These are phyloP conservation scores for Heliothis virescens DNA, from an alignment of 1,140 invertebrate species.

Conservation along the genomic window DNA sequence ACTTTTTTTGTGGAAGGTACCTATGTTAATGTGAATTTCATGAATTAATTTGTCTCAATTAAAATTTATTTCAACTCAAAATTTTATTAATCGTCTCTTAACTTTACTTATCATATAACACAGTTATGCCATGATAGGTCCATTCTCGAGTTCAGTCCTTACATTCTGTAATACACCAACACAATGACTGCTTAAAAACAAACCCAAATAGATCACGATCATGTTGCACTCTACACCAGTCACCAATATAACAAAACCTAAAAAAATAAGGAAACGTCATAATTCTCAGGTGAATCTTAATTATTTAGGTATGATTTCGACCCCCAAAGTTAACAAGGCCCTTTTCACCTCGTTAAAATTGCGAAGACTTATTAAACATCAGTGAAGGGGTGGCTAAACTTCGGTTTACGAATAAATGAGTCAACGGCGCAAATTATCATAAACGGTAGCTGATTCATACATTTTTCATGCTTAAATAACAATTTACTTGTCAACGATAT, in stretches of 20 bases:
- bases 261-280: conserved; percentile 10
- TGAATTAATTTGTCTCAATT: not conserved
- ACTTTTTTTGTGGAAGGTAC: not conserved
- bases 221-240: not conserved
- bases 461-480: conserved; percentile 37
- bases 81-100: not conserved
- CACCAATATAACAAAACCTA: not conserved
- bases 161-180: too few relatives aligned
- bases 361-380: conserved; percentile 48
- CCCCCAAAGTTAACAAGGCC: conserved; percentile 25
- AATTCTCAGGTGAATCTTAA: conserved; percentile 23
- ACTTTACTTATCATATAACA: too few relatives aligned
- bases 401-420: conserved; percentile 40
- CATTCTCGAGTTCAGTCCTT: too few relatives aligned
- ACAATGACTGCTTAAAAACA: not conserved
- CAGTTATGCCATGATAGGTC: too few relatives aligned
- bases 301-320: conserved; percentile 46
- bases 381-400: conserved; percentile 34
- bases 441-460: conserved; percentile 42
- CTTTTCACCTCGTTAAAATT: conserved; percentile 47
- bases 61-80: not conserved
- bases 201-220: not conserved
- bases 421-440: conserved; percentile 44
- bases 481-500: not conserved
- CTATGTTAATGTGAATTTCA: not conserved